Percentiles rank a stretch among this genome's conserved stretches.
Conservation (phyloP, 2,888 invertebrate species). For the Polyommatus iphigenia region DNA sequence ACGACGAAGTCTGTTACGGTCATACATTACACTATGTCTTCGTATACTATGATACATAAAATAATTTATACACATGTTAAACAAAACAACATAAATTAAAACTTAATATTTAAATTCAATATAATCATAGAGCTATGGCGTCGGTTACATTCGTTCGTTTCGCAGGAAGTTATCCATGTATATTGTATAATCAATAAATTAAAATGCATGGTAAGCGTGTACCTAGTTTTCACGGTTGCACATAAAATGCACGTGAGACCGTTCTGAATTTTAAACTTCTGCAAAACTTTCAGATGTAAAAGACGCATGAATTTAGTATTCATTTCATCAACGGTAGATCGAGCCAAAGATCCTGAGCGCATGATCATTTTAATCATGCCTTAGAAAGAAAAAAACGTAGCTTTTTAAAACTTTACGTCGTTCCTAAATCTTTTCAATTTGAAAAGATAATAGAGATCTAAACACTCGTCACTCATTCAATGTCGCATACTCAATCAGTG, state of each 20-base stretch:
- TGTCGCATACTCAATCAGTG: slow-evolving; percentile 1
- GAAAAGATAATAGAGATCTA: not conserved
- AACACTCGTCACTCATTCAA: not conserved
- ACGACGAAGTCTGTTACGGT: slow-evolving; percentile 15
- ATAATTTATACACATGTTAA: slow-evolving; percentile 27
- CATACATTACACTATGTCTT: not conserved
- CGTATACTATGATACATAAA: slow-evolving; percentile 23
- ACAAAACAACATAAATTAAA: slow-evolving; percentile 29
- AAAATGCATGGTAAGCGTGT: slow-evolving; percentile 7
- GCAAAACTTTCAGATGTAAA: slow-evolving; percentile 5
- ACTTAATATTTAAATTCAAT: slow-evolving; percentile 19
- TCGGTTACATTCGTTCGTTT: not conserved
- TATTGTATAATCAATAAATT: slow-evolving; percentile 13
- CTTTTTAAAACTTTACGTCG: not conserved
- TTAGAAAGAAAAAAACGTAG: not conserved
- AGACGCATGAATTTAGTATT: not conserved
- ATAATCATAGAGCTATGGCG: not conserved
- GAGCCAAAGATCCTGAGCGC: not conserved
- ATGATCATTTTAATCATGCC: not conserved
- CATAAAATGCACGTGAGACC: not conserved
- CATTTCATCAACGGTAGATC: not conserved
- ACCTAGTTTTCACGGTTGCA: not conserved
- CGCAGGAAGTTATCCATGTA: slow-evolving; percentile 7
- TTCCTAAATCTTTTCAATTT: slow-evolving; percentile 18
- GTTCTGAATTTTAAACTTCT: slow-evolving; percentile 6